Conservation (phyloP, 1,140 invertebrate species). For the Venturia canescens region DNA sequence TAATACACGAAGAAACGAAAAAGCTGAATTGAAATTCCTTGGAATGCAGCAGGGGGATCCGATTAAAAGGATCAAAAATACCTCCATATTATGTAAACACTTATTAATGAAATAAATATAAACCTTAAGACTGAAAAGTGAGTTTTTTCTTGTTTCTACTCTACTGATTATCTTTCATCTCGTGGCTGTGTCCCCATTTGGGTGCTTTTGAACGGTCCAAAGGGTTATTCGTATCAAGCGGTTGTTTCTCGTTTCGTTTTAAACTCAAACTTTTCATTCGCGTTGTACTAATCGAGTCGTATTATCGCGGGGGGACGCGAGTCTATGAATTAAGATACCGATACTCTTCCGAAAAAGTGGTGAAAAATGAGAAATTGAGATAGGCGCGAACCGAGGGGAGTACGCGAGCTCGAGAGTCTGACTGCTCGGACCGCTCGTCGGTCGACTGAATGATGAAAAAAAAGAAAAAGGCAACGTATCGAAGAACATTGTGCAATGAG, state of each 20-base stretch:
- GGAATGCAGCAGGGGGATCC: slow-evolving; percentile 65
- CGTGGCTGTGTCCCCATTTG: too few species aligned
- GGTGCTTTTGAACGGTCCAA: too few species aligned
- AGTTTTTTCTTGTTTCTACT: neutral
- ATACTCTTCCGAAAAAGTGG: too few species aligned
- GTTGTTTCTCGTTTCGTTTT: too few species aligned
- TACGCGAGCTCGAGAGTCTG: too few species aligned
- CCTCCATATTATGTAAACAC: slow-evolving; percentile 73
- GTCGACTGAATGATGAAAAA: slow-evolving; percentile 6
- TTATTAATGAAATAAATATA: slow-evolving; percentile 75
- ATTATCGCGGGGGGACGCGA: too few species aligned
- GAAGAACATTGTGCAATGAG: neutral
- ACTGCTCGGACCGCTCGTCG: neutral
- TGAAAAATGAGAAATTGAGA: too few species aligned
- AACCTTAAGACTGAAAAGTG: slow-evolving; percentile 71
- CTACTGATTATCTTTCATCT: neutral
- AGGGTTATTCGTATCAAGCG: too few species aligned
- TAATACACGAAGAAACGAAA: slow-evolving; percentile 28
- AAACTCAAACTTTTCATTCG: too few species aligned
- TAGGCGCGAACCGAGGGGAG: too few species aligned
- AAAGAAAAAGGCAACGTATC: neutral
- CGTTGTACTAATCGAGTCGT: too few species aligned
- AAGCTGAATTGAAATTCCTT: slow-evolving; percentile 41
- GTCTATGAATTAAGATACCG: too few species aligned
- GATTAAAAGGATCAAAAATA: slow-evolving; percentile 73